Evolutionary conservation across 2,797 vertebrate species (phyloP), one percentile per base, ranked within the genome.

Genomic region (Lemur catta): DNA sequence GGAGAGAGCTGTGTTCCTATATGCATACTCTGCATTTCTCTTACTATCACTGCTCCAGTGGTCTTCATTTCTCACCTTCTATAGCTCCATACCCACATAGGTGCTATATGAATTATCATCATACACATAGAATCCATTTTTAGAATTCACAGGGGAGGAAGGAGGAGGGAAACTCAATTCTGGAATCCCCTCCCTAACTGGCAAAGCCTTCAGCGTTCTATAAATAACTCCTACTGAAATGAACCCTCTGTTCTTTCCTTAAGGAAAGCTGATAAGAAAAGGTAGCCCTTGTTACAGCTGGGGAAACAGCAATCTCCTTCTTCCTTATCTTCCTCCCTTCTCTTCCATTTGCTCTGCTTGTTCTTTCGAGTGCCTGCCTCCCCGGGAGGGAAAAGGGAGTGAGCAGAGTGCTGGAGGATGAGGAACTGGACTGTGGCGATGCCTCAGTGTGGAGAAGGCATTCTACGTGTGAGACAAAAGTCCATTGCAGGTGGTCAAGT

Each of bases 211-310:
- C 33, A 18, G 30, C 84, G 26, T 92, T 93, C 72, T 24, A 61
- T 75, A 85, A 97, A 69, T 67, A 84, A 91, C 86, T 84, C 46
- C 33, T 78, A 61, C 76, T 87, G 59, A 95, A 95, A 96, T 72
- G 75, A 93, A 33, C 13, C 55, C 33, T 94, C 52, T 95, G 81
- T 89, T 76, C 87, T 92, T 87, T 81, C 55, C 72, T 67, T 55
- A 57, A n/a, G n/a, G n/a, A n/a, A 93, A 84, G 50, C 61, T 86
- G 84, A 92, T 95, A 72, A 95, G 84, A 67, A 93, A 79, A 82
- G 41, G 72, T 33, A 96, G 74, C 22, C 61, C 55, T 93, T 78
- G 52, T 81, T 57, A 63, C 11, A 6, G 33, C 0, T 14, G 28
- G n/a, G 59, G 84, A 59, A 82, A 96, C 28, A 89, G 71, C 69